phyloP scores from a whole-genome alignment of 1,140 invertebrate genomes.

The Stegodyphus dumicola region DNA sequence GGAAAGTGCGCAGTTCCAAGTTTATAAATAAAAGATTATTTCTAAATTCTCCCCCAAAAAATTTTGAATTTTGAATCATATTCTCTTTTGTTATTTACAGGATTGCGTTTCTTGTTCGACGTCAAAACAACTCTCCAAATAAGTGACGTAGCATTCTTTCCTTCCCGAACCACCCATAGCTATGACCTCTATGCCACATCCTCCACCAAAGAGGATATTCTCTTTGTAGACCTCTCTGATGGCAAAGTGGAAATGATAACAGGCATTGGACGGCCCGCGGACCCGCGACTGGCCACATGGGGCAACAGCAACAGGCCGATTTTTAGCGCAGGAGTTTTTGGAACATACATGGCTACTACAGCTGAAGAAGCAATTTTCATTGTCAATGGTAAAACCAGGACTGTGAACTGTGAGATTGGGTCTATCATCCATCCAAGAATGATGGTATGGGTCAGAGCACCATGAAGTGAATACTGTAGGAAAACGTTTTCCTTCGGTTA shows the following conservation, averaged over 20 bases:
- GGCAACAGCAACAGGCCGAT: constrained; percentile 77
- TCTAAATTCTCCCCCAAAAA: no score
- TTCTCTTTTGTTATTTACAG: constrained; percentile 62
- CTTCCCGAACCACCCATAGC: constrained; percentile 79
- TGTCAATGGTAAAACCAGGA: constrained; percentile 78
- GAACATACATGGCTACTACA: constrained; percentile 80
- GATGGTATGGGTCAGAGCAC: constrained; percentile 75
- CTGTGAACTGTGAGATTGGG: constrained; percentile 84
- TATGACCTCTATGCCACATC: constrained; percentile 84
- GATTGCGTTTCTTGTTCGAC: constrained; percentile 79
- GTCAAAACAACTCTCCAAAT: constrained; percentile 83
- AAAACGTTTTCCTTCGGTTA: no score
- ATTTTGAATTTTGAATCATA: background rate
- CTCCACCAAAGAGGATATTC: constrained; percentile 79
- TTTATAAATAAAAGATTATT: no score
- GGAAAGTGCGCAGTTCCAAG: no score
- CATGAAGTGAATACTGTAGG: constrained; percentile 33
- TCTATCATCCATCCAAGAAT: constrained; percentile 76
- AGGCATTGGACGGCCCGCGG: constrained; percentile 75
- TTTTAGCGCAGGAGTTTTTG: constrained; percentile 78
- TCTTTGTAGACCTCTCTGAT: constrained; percentile 80
- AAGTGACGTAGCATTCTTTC: constrained; percentile 82
- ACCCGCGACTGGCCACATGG: constrained; percentile 74
- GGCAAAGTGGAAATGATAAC: constrained; percentile 86
- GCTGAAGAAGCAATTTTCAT: constrained; percentile 80